phyloP scores from a whole-genome alignment of 2,797 vertebrate genomes.

The Eulemur albifrons region DNA sequence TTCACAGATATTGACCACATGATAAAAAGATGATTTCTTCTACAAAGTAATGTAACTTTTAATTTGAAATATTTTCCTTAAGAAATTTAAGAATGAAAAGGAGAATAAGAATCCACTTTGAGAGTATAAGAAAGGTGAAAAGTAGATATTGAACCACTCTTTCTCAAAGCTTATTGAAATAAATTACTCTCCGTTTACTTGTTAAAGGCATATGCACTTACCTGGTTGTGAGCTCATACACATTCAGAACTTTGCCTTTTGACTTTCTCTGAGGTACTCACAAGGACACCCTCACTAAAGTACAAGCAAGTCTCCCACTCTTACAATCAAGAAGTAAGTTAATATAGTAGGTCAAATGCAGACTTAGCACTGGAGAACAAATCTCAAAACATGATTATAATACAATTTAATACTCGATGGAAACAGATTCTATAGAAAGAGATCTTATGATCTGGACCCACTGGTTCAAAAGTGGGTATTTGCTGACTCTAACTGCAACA shows the following conservation, averaged over 20 bases:
- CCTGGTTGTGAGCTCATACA: not conserved
- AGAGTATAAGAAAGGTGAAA: slow-evolving; percentile 4
- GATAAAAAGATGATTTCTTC: not conserved
- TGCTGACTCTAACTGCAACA: not conserved
- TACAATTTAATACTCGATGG: not conserved
- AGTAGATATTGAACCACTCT: not conserved
- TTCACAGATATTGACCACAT: not conserved
- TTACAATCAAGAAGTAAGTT: not conserved
- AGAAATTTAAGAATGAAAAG: not conserved
- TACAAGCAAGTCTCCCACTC: not conserved
- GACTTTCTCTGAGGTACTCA: not conserved
- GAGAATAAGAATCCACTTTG: not conserved
- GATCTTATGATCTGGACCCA: not conserved
- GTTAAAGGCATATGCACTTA: not conserved
- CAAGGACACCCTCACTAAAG: not conserved
- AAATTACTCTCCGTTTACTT: not conserved
- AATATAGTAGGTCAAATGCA: not conserved
- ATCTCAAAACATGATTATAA: not conserved
- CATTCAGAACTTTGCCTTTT: not conserved
- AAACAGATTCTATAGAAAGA: slow-evolving; percentile 8
- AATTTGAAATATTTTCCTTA: slow-evolving; percentile 23
- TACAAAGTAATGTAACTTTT: not conserved
- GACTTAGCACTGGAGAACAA: not conserved
- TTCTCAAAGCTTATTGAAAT: slow-evolving; percentile 16
- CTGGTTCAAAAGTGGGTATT: not conserved